Base-by-base conservation (phyloP, 2,113 vertebrate species). In the Ptilonorhynchus violaceus region DNA sequence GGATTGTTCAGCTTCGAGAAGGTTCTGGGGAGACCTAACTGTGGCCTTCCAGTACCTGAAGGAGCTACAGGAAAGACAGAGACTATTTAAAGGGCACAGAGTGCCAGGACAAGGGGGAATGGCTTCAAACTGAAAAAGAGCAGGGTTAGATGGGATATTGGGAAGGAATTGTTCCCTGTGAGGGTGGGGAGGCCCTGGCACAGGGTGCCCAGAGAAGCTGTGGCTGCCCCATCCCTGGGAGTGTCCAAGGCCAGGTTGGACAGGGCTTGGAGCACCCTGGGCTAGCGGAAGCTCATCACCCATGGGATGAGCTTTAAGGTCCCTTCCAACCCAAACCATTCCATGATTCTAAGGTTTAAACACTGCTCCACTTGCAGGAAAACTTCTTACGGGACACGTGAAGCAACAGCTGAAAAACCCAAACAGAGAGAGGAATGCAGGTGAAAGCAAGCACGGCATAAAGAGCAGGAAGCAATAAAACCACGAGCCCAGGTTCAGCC, bases 141-240 rank as follows among this genome's bases (percentile, higher is more conserved):
- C 0, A 7, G 39, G 46, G 3, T 0, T 41, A 0, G n/a, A 19
- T 53, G 55, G 47, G 70, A 41, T 4, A 1, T 13, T 27, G 30
- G 62, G 63, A 2, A 68, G 78, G 35, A 47, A 89, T 49, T 15
- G 14, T 41, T 53, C 46, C n/a, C 87, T 53, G 46, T 2, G 0
- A 89, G 62, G 69, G 46, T 53, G 69, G 46, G 15, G 2, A 89
- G 77, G 44, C 10, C 30, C 69, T 67, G 60, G 87, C 60, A 52
- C 67, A 63, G 75, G 39, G 11, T 72, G 44, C 33, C 28, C 68
- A 82, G 62, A 89, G 78, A 2, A 60, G 53, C 87, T 82, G 62
- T 3, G 87, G 78, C 78, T 76, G 78, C 55, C 47, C 88, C 78
- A 82, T 68, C 78, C 70, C 78, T 83, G 78, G 41, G 12, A 89